Evolutionary conservation across 2,888 invertebrate genomes (phyloP), one percentile per base, ranked within the genome.

Genomic region (Cryptosula pallasiana): DNA sequence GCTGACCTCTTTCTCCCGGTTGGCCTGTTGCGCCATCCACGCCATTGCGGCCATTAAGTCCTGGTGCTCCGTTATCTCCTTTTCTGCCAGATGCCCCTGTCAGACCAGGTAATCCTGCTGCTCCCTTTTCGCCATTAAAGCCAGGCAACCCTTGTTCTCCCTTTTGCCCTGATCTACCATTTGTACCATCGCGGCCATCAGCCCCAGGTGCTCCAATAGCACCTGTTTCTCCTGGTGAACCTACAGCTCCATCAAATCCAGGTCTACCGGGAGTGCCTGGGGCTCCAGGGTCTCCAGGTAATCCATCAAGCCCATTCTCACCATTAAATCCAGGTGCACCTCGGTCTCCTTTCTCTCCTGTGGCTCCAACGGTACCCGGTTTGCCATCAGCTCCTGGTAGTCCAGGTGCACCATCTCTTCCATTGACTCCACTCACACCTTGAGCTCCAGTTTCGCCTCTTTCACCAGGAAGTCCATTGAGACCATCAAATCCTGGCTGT

Each of bases 361-460:
- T 9, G 13, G 69, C 32, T 69, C 69, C 69, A 69, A n/a, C n/a
- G n/a, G n/a, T n/a, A n/a, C n/a, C 72, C n/a, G 72, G 58, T 23
- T 78, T 77, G n/a, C 85, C 85, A 57, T 70, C 63, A 32, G 55
- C 55, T 1, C 74, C 74, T 29, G 70, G 23, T 32, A 63, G 36
- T 25, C 73, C 73, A 34, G 63, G 45, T n/a, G 73, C 58, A 35
- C 73, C 75, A 34, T 54, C 45, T 16, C n/a, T 58, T 16, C 74
- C 76, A 35, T 54, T 35, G 34, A 35, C 36, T 36, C 74, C 76
- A 23, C 35, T n/a, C 13, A 20, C 34, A n/a, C 69, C 69, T 32
- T 5, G 35, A 13, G 29, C 45, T 36, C 63, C 45, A 23, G 34
- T 29, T 69, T 25, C 25, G 16, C 74, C 74, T 34, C 13, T 35